Percentiles rank a stretch among this genome's conserved stretches.
These are phyloP conservation scores for Epirrhoe alternata DNA, from an alignment of 2,888 invertebrate genomes.

Conservation along the genomic window DNA sequence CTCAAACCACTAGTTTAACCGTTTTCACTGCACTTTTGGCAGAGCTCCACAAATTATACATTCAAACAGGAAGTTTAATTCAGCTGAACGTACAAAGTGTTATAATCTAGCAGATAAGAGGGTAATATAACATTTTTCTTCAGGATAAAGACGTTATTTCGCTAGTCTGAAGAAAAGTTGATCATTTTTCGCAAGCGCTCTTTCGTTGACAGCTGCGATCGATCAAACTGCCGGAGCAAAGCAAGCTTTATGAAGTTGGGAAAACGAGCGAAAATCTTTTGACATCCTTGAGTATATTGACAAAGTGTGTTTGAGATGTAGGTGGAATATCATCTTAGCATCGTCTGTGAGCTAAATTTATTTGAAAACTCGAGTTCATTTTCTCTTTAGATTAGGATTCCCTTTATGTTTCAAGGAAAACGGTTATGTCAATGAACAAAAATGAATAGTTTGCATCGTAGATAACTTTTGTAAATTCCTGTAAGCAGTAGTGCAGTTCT, in stretches of 20 bases:
- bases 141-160: constrained; percentile 66
- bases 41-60: constrained; percentile 59
- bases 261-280: constrained; percentile 34
- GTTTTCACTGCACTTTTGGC: constrained; percentile 56
- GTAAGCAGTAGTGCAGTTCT: too few species aligned
- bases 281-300: constrained; percentile 31
- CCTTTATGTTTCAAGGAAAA: constrained; percentile 5
- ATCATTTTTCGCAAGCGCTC: constrained; percentile 65
- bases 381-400: constrained; percentile 5
- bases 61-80: constrained; percentile 55
- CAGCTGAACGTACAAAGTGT: constrained; percentile 50
- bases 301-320: constrained; percentile 27
- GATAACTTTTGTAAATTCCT: neutral
- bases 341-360: constrained; percentile 25
- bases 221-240: constrained; percentile 56
- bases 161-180: constrained; percentile 49
- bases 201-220: constrained; percentile 64
- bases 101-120: constrained; percentile 53
- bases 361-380: constrained; percentile 33
- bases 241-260: constrained; percentile 47
- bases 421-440: neutral
- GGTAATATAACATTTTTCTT: constrained; percentile 57
- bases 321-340: constrained; percentile 35
- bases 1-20: constrained; percentile 23
- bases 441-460: neutral